phyloP scores from a whole-genome alignment of 2,888 invertebrate genomes.

The Trachelus troglodyta region DNA sequence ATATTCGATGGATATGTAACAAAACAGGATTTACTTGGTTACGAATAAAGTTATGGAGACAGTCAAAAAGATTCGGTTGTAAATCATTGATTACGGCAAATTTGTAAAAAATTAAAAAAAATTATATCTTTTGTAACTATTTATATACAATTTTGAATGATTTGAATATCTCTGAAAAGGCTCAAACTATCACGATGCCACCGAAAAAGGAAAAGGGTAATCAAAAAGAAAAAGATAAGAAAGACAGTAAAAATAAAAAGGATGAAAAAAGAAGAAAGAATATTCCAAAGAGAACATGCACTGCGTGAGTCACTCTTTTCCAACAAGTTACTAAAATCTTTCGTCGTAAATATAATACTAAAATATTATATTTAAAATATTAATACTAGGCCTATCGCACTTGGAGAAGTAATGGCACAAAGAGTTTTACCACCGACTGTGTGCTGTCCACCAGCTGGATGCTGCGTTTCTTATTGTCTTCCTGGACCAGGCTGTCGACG shows the following conservation, averaged over 20 bases:
- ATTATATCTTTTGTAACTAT: background rate
- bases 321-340: background rate
- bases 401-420: slow-evolving; percentile 24
- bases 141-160: background rate
- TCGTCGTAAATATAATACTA: background rate
- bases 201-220: background rate
- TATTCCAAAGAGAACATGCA: background rate
- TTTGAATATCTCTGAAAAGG: background rate
- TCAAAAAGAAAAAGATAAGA: background rate
- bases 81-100: background rate
- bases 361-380: background rate
- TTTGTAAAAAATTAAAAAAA: background rate
- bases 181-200: background rate
- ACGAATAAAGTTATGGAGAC: background rate
- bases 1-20: background rate
- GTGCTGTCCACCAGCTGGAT: slow-evolving; percentile 23
- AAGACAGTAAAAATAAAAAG: background rate
- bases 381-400: background rate
- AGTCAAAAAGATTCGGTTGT: background rate
- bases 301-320: background rate
- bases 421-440: slow-evolving; percentile 24
- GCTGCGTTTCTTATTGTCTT: slow-evolving; percentile 22
- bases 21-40: background rate
- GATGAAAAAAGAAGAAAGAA: background rate
- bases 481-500: slow-evolving; percentile 26